Percentiles rank a stretch among this genome's conserved stretches.
phyloP scores from a whole-genome alignment of 2,113 vertebrate genomes.

The Zosterops hypoxanthus region DNA sequence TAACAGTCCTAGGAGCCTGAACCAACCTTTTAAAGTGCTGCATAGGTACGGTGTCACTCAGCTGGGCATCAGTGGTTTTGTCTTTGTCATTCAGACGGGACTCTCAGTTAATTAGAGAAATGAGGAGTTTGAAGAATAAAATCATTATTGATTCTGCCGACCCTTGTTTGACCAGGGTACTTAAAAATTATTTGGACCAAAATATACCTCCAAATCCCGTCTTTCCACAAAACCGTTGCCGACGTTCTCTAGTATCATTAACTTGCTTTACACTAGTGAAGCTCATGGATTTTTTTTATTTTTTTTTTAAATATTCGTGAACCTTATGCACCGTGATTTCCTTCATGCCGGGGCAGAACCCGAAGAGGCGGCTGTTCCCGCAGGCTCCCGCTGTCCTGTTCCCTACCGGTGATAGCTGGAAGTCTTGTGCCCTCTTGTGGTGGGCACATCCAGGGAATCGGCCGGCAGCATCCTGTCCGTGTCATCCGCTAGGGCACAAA shows the following conservation, averaged over 20 bases:
- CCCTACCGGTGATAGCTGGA: not conserved
- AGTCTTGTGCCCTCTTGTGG: conserved; percentile 59
- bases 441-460: not conserved
- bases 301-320: not conserved
- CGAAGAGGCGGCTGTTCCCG: not conserved
- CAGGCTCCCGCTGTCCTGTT: rapidly evolving
- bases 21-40: not conserved
- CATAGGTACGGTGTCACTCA: not conserved
- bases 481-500: not conserved
- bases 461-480: not conserved
- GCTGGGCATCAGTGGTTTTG: not conserved
- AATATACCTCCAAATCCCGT: not conserved
- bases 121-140: not conserved
- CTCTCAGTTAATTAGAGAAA: not conserved
- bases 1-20: not conserved
- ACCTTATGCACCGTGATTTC: not conserved
- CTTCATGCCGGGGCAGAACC: not conserved
- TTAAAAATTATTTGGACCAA: not conserved
- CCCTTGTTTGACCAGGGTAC: not conserved
- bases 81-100: not conserved
- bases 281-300: not conserved
- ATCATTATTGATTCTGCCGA: not conserved
- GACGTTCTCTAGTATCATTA: not conserved
- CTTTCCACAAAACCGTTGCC: not conserved
- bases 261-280: not conserved